Conservation (phyloP, 2,888 invertebrate genomes). For the Oscheius sp. region DNA sequence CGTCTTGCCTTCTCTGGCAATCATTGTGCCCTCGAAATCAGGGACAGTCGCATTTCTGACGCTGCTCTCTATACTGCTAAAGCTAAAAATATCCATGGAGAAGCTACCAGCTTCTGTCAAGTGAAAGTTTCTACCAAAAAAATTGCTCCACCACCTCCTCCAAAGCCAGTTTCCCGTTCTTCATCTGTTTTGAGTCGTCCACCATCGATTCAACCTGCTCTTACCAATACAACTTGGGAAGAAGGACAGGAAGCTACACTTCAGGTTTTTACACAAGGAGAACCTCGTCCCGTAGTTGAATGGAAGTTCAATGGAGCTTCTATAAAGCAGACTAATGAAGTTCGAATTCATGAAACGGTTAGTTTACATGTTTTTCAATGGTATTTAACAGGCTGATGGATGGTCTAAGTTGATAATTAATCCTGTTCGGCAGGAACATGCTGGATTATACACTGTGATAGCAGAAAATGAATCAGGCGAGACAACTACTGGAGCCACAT, state of each 20-base stretch:
- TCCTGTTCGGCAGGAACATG: slow-evolving; percentile 43
- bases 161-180: slow-evolving; percentile 31
- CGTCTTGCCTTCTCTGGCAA: slow-evolving; percentile 81
- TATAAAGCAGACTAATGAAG: slow-evolving; percentile 40
- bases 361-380: neutral
- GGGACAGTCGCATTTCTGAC: slow-evolving; percentile 40
- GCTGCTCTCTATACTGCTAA: slow-evolving; percentile 71
- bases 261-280: slow-evolving; percentile 58
- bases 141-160: slow-evolving; percentile 33
- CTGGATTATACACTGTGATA: slow-evolving; percentile 80
- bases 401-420: slow-evolving; percentile 60
- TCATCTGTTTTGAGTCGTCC: slow-evolving; percentile 34
- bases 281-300: slow-evolving; percentile 63
- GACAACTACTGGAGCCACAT: slow-evolving; percentile 84
- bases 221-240: slow-evolving; percentile 60
- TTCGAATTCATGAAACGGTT: slow-evolving; percentile 39
- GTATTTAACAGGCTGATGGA: slow-evolving; percentile 65
- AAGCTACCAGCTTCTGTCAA: slow-evolving; percentile 65
- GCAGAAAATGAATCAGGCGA: slow-evolving; percentile 91
- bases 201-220: slow-evolving; percentile 62
- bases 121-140: slow-evolving; percentile 43
- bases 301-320: slow-evolving; percentile 66
- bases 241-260: slow-evolving; percentile 60
- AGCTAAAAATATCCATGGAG: slow-evolving; percentile 77
- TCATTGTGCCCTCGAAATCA: slow-evolving; percentile 76